phyloP scores from a whole-genome alignment of 2,797 vertebrate species.

The Mycteria americana region DNA sequence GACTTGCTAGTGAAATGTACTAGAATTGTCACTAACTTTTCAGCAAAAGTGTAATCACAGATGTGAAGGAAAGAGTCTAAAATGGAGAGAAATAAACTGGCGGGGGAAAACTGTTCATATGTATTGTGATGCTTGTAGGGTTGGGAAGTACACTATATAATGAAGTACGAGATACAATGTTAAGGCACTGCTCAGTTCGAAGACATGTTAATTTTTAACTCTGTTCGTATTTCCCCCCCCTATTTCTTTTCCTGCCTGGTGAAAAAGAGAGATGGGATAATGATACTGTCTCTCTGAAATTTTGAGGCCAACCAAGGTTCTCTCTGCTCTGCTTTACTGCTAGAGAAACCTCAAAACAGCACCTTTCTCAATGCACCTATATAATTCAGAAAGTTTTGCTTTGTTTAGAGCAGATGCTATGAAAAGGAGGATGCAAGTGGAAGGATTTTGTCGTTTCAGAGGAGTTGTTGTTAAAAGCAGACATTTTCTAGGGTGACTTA shows the following conservation, averaged over 20 bases:
- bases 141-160: not conserved
- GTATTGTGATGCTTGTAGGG: not conserved
- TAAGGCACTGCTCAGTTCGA: not conserved
- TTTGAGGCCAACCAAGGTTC: not conserved
- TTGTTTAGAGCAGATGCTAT: not conserved
- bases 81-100: not conserved
- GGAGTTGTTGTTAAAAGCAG: not conserved
- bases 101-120: rapidly evolving
- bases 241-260: not conserved
- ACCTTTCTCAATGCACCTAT: not conserved
- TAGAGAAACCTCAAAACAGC: not conserved
- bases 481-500: not conserved
- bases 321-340: not conserved
- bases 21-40: not conserved
- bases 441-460: not conserved
- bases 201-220: not conserved
- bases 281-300: not conserved
- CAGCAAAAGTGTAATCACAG: not conserved
- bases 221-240: rapidly evolving
- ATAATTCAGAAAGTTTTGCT: not conserved
- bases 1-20: not conserved
- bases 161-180: not conserved
- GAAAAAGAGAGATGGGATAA: not conserved
- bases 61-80: not conserved
- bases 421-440: not conserved